phyloP scores from a whole-genome alignment of 2,113 vertebrate genomes.

The Indicator maculatus region DNA sequence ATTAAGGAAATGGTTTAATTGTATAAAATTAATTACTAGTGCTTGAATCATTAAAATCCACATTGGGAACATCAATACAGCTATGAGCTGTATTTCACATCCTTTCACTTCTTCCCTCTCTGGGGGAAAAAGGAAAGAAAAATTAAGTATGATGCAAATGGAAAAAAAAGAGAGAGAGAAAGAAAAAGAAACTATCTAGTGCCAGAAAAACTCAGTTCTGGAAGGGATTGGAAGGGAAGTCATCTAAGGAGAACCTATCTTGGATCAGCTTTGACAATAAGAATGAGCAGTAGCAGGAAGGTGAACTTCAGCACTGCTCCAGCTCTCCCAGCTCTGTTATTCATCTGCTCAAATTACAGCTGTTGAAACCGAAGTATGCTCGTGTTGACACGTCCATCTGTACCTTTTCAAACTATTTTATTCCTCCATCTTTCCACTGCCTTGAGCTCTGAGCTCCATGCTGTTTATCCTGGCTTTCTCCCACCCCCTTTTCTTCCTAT shows the following conservation, averaged over 20 bases:
- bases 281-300: background rate
- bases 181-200: background rate
- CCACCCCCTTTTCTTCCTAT: background rate
- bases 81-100: background rate
- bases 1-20: conserved; percentile 11
- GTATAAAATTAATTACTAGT: background rate
- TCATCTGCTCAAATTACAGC: background rate
- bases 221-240: background rate
- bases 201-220: background rate
- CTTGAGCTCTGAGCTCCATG: background rate
- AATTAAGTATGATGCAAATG: background rate
- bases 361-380: background rate
- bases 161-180: background rate
- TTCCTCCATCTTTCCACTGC: background rate
- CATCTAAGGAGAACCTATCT: background rate
- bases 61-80: background rate
- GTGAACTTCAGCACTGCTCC: background rate
- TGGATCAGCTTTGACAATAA: background rate
- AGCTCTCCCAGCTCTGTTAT: background rate
- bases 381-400: fast-evolving
- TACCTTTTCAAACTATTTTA: background rate
- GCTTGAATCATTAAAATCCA: background rate
- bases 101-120: background rate
- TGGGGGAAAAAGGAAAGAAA: background rate
- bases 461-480: background rate